A percentile compares a stretch with the other conserved stretches of the same genome.
Conservation (phyloP, 1,140 invertebrate genomes). For the Hylaeus volcanicus region DNA sequence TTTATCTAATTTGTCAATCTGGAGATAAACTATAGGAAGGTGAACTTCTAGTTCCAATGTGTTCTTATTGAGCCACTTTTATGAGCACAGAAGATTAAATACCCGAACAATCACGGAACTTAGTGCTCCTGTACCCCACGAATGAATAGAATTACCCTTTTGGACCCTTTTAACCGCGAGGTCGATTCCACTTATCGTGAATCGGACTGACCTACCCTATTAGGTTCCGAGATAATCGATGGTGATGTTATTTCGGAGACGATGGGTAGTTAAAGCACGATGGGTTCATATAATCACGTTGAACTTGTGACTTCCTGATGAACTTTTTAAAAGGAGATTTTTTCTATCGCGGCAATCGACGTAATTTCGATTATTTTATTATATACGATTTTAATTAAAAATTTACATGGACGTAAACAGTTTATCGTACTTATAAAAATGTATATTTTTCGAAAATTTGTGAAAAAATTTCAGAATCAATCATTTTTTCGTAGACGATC, state of each 20-base stretch:
- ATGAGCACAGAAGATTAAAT: conserved; percentile 36
- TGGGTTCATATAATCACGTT: conserved; percentile 7
- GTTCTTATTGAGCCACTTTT: conserved; percentile 19
- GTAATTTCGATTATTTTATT: not conserved
- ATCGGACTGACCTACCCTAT: conserved; percentile 58
- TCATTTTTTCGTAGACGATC: too few relatives aligned
- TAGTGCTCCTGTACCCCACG: conserved; percentile 26
- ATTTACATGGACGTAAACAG: too few relatives aligned
- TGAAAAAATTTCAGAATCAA: too few relatives aligned
- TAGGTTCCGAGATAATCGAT: conserved; percentile 58
- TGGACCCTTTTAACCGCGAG: conserved; percentile 51
- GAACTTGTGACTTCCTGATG: conserved; percentile 26
- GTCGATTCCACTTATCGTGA: conserved; percentile 61
- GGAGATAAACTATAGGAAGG: not conserved
- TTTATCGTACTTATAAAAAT: too few relatives aligned
- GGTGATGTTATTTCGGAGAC: conserved; percentile 55
- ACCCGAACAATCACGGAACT: conserved; percentile 51
- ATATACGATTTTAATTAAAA: too few relatives aligned
- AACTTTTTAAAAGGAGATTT: too few relatives aligned
- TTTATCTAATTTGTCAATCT: too few relatives aligned
- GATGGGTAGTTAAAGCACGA: conserved; percentile 42
- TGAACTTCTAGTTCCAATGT: conserved; percentile 13
- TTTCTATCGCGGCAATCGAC: not conserved
- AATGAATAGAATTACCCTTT: conserved; percentile 52
- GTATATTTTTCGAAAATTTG: too few relatives aligned